Evolutionary conservation across 2,797 vertebrate species (phyloP).

Genomic region (Neoniphon sammara): DNA sequence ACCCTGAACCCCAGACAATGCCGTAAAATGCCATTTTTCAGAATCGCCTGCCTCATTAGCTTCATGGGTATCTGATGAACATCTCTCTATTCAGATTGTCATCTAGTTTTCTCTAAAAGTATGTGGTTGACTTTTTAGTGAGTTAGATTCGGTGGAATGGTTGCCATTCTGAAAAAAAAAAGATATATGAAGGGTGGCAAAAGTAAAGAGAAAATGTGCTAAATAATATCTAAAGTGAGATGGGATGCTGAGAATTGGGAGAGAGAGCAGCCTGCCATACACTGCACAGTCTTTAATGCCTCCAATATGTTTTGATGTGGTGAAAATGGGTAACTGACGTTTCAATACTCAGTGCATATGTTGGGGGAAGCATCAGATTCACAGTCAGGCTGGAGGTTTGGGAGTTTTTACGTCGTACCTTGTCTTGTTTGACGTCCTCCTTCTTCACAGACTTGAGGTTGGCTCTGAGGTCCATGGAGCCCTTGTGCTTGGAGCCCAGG

Average conservation of each 20-base stretch:
- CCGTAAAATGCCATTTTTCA: no score
- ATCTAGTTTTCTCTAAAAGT: no score
- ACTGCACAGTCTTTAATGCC: neutral
- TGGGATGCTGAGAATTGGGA: neutral
- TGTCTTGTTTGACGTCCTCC: constrained; percentile 86
- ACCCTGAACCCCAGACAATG: no score
- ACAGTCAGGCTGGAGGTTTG: neutral
- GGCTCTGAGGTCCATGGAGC: constrained; percentile 85
- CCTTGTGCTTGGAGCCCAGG: constrained; percentile 87
- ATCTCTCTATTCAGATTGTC: neutral
- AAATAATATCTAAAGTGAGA: neutral
- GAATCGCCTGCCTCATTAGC: neutral
- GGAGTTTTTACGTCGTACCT: constrained; percentile 66
- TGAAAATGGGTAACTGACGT: neutral
- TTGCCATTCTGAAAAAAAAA: no score
- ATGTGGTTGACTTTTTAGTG: no score
- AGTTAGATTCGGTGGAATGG: no score
- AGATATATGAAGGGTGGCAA: no score
- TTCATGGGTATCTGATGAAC: neutral
- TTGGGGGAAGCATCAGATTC: no score
- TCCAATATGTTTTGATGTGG: neutral
- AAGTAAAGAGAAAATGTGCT: neutral
- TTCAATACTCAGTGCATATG: neutral
- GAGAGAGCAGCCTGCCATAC: no score
- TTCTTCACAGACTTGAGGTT: constrained; percentile 89